Base-by-base conservation (phyloP, 2,888 invertebrate species). In the Tipula unca region DNA sequence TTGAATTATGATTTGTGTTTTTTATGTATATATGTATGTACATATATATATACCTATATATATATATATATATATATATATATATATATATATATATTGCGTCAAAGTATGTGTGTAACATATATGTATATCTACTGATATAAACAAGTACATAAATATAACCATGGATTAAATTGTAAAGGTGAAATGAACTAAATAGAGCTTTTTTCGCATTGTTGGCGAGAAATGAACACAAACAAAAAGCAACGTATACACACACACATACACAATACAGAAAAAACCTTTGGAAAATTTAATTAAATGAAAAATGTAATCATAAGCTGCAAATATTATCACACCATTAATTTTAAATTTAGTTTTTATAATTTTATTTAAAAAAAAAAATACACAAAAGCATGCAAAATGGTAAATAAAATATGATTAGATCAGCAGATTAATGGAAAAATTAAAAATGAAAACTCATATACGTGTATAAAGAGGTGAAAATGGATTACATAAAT, bases 301-400 rank as follows among this genome's bases (percentile, higher is more conserved):
- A 48, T 48, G 17, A 48, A 48, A 48, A 48, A 48, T 48, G 48
- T 48, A 48, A 48, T 48, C 48, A 17, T 48, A 48, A 69, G 69
- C 69, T 69, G 69, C 69, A 69, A 69, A 69, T 69, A 25, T 69
- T 69, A 69, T 69, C 69, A 69, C 69, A 69, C 25, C 69, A 69
- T 69, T 69, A 69, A 69, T 69, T 25, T 69, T 69, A 69, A 69
- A 69, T 69, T 69, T 69, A 54, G 48, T 54, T 54, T n/a, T 54
- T 54, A 54, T 54, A 17, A 54, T 54, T 54, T 54, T 17, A 54
- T 54, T 54, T 17, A 3, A 48, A 13, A 54, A 54, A 54, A 42
- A 42, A n/a, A 42, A 42, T 42, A 42, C 3, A 42, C n/a, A n/a
- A n/a, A 32, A 6, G 32, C 6, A 32, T 32, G 32, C 1, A 32